Conservation (phyloP, 2,797 vertebrate species). For the Muraenolepis orangiensis region DNA sequence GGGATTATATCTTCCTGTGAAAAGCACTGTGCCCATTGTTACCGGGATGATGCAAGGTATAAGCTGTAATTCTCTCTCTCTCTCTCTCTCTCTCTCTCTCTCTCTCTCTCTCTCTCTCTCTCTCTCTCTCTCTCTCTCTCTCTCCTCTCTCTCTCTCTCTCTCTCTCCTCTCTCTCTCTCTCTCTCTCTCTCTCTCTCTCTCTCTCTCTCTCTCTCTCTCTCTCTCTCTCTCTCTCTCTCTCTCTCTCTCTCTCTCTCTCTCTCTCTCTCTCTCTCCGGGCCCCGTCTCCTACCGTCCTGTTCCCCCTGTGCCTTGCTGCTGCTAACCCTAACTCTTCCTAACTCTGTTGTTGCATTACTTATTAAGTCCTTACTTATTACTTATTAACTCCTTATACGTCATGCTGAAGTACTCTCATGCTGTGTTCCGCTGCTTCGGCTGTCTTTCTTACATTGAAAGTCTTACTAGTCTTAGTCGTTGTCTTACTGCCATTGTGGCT, state of each 20-base stretch:
- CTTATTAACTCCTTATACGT: background rate
- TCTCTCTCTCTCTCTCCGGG: constrained; percentile 47
- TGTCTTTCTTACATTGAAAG: background rate
- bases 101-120: constrained; percentile 50
- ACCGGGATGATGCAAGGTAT: constrained; percentile 72
- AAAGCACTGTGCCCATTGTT: constrained; percentile 71
- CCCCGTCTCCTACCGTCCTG: constrained; percentile 48
- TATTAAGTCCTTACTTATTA: background rate
- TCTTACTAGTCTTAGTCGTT: too few relatives aligned
- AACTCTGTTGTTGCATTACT: constrained; percentile 11
- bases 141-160: constrained; percentile 48
- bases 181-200: too few relatives aligned
- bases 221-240: too few relatives aligned
- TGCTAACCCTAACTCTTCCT: constrained; percentile 24
- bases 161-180: too few relatives aligned
- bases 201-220: too few relatives aligned
- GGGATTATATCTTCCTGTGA: constrained; percentile 72
- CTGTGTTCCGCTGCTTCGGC: background rate
- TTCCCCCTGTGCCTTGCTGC: constrained; percentile 35
- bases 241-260: too few relatives aligned
- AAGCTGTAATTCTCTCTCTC: constrained; percentile 62
- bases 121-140: constrained; percentile 56
- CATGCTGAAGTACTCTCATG: background rate
- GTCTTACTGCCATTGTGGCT: background rate
- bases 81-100: constrained; percentile 49